Percentiles rank a stretch among this genome's conserved stretches.
phyloP scores from a whole-genome alignment of 2,888 invertebrate genomes.

The Glaucopsyche alexis region DNA sequence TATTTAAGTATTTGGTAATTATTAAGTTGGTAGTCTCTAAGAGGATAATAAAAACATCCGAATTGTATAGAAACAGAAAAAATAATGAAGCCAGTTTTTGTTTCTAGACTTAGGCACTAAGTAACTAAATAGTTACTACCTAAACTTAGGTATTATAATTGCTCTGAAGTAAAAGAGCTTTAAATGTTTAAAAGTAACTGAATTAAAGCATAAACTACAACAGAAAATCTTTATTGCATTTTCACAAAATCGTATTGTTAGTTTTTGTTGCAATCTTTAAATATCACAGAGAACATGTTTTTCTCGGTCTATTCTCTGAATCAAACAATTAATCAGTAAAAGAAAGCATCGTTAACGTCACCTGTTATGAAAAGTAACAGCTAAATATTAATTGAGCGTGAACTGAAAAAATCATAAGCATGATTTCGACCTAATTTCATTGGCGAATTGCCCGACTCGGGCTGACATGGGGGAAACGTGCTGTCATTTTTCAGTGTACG shows the following conservation, averaged over 20 bases:
- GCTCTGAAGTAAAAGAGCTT: too few species aligned
- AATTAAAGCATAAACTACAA: too few species aligned
- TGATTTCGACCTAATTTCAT: slow-evolving; percentile 44
- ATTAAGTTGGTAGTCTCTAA: neutral
- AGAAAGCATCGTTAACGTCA: slow-evolving; percentile 16
- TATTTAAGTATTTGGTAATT: neutral
- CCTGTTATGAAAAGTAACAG: slow-evolving; percentile 18
- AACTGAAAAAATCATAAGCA: slow-evolving; percentile 17
- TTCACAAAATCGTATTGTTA: neutral
- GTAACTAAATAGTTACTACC: too few species aligned
- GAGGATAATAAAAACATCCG: neutral
- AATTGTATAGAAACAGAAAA: neutral
- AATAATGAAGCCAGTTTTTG: neutral
- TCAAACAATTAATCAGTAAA: slow-evolving; percentile 9
- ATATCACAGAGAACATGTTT: neutral
- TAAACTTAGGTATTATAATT: too few species aligned
- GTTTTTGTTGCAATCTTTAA: neutral
- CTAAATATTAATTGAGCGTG: slow-evolving; percentile 7
- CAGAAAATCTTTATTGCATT: neutral
- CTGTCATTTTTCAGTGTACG: slow-evolving; percentile 40
- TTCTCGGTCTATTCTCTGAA: neutral
- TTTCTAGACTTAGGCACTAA: neutral
- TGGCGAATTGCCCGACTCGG: slow-evolving; percentile 45
- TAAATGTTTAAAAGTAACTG: too few species aligned
- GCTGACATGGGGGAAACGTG: slow-evolving; percentile 42